Evolutionary conservation across 2,888 invertebrate species (phyloP).

Genomic region (Girardia tigrina): DNA sequence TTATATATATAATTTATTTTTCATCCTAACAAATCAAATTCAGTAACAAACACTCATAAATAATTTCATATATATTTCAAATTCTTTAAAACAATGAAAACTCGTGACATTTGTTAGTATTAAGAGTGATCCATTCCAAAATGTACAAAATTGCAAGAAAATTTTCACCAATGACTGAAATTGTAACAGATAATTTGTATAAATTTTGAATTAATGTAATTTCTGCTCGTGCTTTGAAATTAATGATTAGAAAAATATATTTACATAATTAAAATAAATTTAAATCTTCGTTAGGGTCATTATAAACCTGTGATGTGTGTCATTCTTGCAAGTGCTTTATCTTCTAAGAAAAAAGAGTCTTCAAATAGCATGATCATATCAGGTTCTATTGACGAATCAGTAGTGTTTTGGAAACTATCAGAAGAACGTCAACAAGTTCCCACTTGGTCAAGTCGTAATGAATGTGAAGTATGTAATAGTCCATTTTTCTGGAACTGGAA

Average conservation of each 20-base stretch:
- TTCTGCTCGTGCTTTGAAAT: neutral
- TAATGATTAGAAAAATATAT: no score
- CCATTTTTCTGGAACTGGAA: slow-evolving; percentile 98
- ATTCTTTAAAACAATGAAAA: no score
- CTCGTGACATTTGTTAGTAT: no score
- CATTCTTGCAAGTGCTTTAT: neutral
- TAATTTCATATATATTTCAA: no score
- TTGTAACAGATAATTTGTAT: no score
- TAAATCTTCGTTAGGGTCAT: neutral
- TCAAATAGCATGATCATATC: slow-evolving; percentile 17
- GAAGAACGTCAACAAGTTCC: slow-evolving; percentile 59
- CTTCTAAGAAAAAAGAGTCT: neutral
- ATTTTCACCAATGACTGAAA: no score
- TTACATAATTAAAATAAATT: neutral
- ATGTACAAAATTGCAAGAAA: neutral
- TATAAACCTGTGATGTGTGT: neutral
- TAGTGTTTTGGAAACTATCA: slow-evolving; percentile 34
- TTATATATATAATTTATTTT: no score
- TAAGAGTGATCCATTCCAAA: neutral
- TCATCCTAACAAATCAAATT: no score
- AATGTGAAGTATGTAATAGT: slow-evolving; percentile 77
- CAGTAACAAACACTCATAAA: no score
- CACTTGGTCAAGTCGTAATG: slow-evolving; percentile 81
- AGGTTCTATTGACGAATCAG: slow-evolving; percentile 24
- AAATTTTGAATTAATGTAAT: neutral